phyloP scores from a whole-genome alignment of 2,797 vertebrate species.

The Podarcis siculus region DNA sequence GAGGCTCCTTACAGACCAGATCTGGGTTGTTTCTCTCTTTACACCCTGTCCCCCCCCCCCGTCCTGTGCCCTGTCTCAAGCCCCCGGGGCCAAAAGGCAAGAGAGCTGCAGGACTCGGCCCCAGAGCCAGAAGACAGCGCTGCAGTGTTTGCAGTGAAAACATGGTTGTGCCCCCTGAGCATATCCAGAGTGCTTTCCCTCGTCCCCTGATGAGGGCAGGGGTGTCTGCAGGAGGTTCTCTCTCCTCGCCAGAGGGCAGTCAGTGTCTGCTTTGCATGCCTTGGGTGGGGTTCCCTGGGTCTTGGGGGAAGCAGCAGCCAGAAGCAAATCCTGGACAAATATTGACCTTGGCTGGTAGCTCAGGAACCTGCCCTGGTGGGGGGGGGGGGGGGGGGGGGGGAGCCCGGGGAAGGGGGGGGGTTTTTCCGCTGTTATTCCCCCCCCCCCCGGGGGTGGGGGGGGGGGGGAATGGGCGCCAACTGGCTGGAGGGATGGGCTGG shows the following conservation, averaged over 20 bases:
- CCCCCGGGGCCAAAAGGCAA: too few species aligned
- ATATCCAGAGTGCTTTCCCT: not conserved
- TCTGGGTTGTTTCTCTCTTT: not conserved
- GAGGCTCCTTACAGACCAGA: not conserved
- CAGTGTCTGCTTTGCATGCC: rapidly evolving
- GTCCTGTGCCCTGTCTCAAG: not conserved
- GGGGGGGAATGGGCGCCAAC: too few species aligned
- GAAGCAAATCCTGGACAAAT: conserved; percentile 4
- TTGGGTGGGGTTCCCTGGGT: not conserved
- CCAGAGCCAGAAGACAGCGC: not conserved
- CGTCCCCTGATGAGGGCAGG: not conserved
- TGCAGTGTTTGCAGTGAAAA: not conserved
- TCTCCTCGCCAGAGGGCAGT: not conserved
- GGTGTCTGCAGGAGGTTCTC: not conserved
- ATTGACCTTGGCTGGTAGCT: not conserved
- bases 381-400: not conserved
- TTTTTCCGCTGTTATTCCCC: not conserved
- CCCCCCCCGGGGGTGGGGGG: too few species aligned
- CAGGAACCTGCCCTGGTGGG: not conserved
- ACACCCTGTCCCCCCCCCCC: not conserved
- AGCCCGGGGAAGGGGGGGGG: not conserved
- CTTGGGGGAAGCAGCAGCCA: not conserved
- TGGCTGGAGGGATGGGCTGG: not conserved
- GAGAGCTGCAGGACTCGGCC: not conserved
- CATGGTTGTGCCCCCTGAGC: too few species aligned